Conservation (phyloP, 2,797 vertebrate genomes). For the Psittacula derbiana region DNA sequence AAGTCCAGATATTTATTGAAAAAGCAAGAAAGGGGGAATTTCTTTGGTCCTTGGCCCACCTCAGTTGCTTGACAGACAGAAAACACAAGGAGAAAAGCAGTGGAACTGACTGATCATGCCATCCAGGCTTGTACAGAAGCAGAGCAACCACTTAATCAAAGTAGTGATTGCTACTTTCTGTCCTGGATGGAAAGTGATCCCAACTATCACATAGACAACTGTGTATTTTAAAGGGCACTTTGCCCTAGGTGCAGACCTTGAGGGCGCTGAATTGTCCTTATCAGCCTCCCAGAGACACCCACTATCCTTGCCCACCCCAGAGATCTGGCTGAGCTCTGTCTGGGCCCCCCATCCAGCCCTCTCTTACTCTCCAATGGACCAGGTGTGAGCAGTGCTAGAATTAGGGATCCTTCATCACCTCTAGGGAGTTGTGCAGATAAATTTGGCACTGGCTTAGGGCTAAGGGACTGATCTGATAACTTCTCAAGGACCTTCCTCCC, state of each 20-base stretch:
- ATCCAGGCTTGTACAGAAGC: not conserved
- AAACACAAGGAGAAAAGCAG: not conserved
- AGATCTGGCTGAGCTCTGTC: not conserved
- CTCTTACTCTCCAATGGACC: not conserved
- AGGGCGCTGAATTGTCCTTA: not conserved
- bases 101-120: rapidly evolving
- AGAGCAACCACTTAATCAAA: rapidly evolving
- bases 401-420: not conserved
- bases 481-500: not conserved
- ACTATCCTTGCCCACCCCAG: not conserved
- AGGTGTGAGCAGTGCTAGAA: not conserved
- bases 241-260: not conserved
- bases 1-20: not conserved
- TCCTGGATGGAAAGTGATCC: not conserved
- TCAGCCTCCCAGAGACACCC: not conserved
- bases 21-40: not conserved
- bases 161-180: not conserved
- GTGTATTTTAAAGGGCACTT: not conserved
- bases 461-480: not conserved
- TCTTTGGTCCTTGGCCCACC: not conserved
- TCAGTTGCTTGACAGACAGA: not conserved
- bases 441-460: not conserved
- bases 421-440: not conserved
- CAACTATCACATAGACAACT: not conserved
- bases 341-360: rapidly evolving